phyloP scores from a whole-genome alignment of 2,888 invertebrate species.

The Masnerella sp. region DNA sequence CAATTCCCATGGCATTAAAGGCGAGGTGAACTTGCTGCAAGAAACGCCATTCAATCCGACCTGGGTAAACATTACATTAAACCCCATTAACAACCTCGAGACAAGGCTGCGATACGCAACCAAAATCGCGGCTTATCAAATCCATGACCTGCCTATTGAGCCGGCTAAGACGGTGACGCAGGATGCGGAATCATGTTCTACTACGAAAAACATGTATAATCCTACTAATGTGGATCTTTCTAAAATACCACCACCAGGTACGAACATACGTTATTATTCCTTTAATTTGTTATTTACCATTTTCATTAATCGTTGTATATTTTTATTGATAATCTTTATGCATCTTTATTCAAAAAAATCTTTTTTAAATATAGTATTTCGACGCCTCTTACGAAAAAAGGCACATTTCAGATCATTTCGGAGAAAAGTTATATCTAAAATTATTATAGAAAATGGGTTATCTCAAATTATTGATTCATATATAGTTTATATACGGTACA shows the following conservation, averaged over 20 bases:
- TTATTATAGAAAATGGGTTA: no score
- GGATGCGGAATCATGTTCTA: constrained; percentile 80
- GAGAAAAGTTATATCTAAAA: no score
- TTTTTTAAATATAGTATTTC: no score
- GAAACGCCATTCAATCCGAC: constrained; percentile 91
- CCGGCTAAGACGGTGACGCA: constrained; percentile 79
- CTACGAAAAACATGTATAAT: constrained; percentile 87
- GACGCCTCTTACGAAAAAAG: no score
- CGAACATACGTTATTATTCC: constrained; percentile 17
- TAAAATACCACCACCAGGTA: constrained; percentile 83
- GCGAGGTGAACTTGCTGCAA: constrained; percentile 87
- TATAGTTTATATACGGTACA: no score
- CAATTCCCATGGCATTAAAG: constrained; percentile 88
- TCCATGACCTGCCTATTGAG: constrained; percentile 85
- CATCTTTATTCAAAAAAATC: not conserved
- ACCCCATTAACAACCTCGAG: constrained; percentile 83
- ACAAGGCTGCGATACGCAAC: constrained; percentile 86
- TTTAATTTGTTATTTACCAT: not conserved
- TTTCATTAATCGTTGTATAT: not conserved
- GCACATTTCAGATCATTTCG: no score
- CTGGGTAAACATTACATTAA: constrained; percentile 85
- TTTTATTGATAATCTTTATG: no score
- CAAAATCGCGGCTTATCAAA: constrained; percentile 84
- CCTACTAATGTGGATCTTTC: constrained; percentile 82
- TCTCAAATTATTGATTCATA: no score